Base-by-base conservation (phyloP, 2,113 vertebrate species). In the Panurus biarmicus region DNA sequence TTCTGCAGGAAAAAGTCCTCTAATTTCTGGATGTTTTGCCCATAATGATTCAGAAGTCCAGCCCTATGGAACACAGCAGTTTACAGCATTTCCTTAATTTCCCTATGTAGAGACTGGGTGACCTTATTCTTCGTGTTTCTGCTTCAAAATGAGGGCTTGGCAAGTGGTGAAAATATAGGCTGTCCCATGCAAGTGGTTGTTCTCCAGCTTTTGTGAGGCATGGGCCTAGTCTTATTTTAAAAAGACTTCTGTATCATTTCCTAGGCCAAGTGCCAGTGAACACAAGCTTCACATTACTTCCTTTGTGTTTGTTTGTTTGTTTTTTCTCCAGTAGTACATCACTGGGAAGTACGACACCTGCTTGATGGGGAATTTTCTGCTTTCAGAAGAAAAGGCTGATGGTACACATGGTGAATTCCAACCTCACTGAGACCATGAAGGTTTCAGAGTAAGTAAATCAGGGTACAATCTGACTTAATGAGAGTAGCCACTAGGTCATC, bases 381-480 rank as follows among this genome's bases (percentile, higher is more conserved):
- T 91, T 87, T 93, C n/a, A n/a, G n/a, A n/a, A n/a, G n/a, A n/a
- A n/a, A n/a, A 38, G 71, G 72, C 60, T 91, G 81, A 88, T 58
- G 67, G 53, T 25, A 79, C 35, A 36, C 45, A 66, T 7, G 19
- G 56, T 57, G 85, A 94, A 90, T 83, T 74, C 67, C 36, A 85
- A 74, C 78, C 87, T 89, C 81, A 23, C 25, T 19, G 84, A 87
- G 89, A 82, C 82, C 35, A 64, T 87, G 40, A 87, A 74, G 18
- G 25, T 61, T 83, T 93, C 40, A 51, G 47, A 88, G 35, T 79
- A 67, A 93, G 75, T 91, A 93, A 94, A 94, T 91, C 95, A 94
- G 75, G 54, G 75, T 58, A 53, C 36, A 61, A 67, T 44, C 65
- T 86, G 75, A 70, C 60, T 80, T 88, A 86, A 93, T 60, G 72